phyloP scores from a whole-genome alignment of 2,797 vertebrate species.

The Catharus ustulatus region DNA sequence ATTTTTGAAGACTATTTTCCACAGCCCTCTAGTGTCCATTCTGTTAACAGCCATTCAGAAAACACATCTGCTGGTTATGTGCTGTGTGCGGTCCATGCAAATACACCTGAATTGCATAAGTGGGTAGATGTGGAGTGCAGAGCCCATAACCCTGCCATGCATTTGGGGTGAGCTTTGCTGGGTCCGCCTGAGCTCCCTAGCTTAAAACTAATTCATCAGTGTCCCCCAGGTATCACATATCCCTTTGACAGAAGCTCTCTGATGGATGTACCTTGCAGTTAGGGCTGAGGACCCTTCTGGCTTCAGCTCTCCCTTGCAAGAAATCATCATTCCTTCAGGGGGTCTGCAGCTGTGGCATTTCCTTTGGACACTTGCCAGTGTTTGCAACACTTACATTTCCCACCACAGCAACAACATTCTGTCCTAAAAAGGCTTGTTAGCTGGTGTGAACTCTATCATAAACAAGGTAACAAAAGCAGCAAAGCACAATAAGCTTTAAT shows the following conservation, averaged over 20 bases:
- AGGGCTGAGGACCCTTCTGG: background rate
- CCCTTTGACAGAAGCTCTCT: background rate
- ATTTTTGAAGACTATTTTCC: background rate
- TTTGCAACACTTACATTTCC: background rate
- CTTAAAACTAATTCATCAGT: background rate
- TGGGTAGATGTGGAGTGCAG: background rate
- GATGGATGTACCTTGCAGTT: background rate
- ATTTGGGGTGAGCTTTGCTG: background rate
- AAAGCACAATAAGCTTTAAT: background rate
- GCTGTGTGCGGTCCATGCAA: background rate
- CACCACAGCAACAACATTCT: background rate
- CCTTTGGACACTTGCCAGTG: background rate
- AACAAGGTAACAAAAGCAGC: background rate
- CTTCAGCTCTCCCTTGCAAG: background rate
- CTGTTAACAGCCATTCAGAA: background rate
- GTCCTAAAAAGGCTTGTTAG: background rate
- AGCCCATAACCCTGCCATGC: background rate
- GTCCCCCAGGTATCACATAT: background rate
- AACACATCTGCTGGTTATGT: background rate
- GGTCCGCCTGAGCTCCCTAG: background rate
- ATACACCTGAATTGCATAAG: background rate
- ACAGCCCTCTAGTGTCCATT: constrained; percentile 23
- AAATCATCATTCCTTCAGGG: background rate
- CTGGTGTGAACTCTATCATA: background rate
- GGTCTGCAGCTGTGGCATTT: background rate